phyloP scores from a whole-genome alignment of 1,140 invertebrate species.

The Atta colombica region DNA sequence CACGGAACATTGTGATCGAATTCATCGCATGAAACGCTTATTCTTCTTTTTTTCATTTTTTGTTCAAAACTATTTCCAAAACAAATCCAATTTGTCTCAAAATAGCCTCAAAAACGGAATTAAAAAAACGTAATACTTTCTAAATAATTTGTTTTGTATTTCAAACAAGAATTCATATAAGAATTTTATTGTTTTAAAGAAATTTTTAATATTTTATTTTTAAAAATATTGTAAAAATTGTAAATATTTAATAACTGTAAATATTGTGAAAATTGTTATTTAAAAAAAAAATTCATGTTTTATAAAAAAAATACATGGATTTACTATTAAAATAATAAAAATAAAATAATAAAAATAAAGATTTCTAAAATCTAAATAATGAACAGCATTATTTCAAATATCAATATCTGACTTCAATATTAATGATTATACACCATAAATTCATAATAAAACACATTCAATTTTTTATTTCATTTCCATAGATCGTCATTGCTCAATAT shows the following conservation, averaged over 20 bases:
- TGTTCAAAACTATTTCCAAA: slow-evolving; percentile 7
- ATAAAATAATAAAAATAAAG: not conserved
- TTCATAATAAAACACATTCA: too few relatives aligned
- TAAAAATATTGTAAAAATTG: not conserved
- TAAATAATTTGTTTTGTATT: not conserved
- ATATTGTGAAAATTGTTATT: not conserved
- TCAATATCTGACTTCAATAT: not conserved
- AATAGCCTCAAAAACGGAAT: not conserved
- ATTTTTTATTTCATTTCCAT: too few relatives aligned
- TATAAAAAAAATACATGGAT: not conserved
- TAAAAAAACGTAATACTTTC: not conserved
- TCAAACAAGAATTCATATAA: not conserved
- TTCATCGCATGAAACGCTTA: not conserved
- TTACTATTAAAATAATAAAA: not conserved
- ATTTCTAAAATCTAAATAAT: too few relatives aligned
- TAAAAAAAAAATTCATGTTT: not conserved
- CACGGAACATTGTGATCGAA: not conserved
- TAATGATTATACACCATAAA: not conserved
- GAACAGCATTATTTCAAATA: not conserved
- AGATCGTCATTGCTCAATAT: too few relatives aligned
- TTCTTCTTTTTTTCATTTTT: not conserved
- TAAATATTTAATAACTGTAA: too few relatives aligned
- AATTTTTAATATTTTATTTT: too few relatives aligned
- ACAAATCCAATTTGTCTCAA: not conserved
- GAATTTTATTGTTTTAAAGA: not conserved